A percentile compares a stretch with the other conserved stretches of the same genome.
Conservation (phyloP, 2,113 vertebrate species). For the Dendropsophus ebraccatus region DNA sequence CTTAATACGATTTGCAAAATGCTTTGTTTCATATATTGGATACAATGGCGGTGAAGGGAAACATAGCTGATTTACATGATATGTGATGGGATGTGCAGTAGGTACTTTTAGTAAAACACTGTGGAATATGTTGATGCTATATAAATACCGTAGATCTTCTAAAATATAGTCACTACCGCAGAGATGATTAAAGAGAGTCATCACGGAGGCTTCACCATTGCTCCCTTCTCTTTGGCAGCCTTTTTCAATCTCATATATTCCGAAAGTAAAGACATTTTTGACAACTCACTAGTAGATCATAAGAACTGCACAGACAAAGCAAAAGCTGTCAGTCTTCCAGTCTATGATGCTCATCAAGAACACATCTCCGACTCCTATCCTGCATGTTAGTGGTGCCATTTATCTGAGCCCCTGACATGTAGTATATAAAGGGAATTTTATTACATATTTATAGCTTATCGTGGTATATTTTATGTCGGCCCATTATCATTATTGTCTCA, state of each 20-base stretch:
- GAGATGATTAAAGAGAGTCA: conserved; percentile 5
- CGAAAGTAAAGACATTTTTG: conserved; percentile 45
- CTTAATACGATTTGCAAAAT: no score
- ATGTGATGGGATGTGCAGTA: no score
- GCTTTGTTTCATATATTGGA: no score
- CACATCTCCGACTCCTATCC: conserved; percentile 16
- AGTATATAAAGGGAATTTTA: neutral
- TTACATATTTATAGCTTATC: neutral
- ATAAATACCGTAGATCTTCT: neutral
- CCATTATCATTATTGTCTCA: neutral
- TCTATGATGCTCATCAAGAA: conserved; percentile 32
- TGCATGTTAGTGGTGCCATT: conserved; percentile 40
- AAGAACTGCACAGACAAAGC: conserved; percentile 24
- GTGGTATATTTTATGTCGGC: neutral
- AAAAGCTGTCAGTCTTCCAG: conserved; percentile 43
- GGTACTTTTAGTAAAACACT: neutral
- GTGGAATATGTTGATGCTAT: neutral
- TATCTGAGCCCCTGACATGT: conserved; percentile 8
- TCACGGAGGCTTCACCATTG: neutral
- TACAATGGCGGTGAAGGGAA: no score
- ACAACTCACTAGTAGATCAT: conserved; percentile 48
- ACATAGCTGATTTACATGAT: no score
- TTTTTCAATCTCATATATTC: conserved; percentile 8
- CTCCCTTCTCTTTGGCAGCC: neutral
- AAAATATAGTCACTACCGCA: neutral